Evolutionary conservation across 2,113 vertebrate genomes (phyloP), one percentile per base, ranked within the genome.

Genomic region (Daubentonia madagascariensis): DNA sequence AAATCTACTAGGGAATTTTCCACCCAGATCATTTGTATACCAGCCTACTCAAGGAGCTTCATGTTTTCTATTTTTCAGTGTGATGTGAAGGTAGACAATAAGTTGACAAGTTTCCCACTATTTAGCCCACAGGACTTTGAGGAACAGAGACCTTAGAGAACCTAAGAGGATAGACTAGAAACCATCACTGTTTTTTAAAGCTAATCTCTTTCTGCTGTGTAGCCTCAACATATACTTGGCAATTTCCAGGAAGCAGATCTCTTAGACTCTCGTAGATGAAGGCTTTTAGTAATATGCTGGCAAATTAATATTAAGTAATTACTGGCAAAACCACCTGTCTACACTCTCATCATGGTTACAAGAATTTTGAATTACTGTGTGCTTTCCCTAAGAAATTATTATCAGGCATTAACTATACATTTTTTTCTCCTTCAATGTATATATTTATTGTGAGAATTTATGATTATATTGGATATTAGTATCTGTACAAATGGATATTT

Each of bases 361-460:
- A 76, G 72, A 85, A 86, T 59, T 89, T 83, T 67, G 45, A 86
- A 90, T 94, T 67, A 59, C 54, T 94, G 59, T 11, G 10, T 63
- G 67, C 48, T 78, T 89, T 95, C 18, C 43, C n/a, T 91, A 89
- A 63, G 50, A 85, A 61, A 85, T 91, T 96, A 80, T 37, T 4
- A 85, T 93, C 50, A 89, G 81, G 9, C 67, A 89, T 57, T 70
- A 68, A 54, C 22, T 7, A 43, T 45, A 35, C 30, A 85, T 89
- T 89, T 90, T 16, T 83, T 83, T 93, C 32, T 72, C 6, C 54
- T 73, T 25, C 20, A 37, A 59, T 67, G 37, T 79, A 8, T 84
- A 48, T 86, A 54, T 80, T 48, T 76, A 52, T 90, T 83, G 12
- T 84, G 93, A 96, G 75, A 73, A 90, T 91, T 91, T 93, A 11